A percentile compares a stretch with the other conserved stretches of the same genome.
These are phyloP conservation scores for Habropoda laboriosa DNA, from an alignment of 1,140 invertebrate species.

Conservation along the genomic window DNA sequence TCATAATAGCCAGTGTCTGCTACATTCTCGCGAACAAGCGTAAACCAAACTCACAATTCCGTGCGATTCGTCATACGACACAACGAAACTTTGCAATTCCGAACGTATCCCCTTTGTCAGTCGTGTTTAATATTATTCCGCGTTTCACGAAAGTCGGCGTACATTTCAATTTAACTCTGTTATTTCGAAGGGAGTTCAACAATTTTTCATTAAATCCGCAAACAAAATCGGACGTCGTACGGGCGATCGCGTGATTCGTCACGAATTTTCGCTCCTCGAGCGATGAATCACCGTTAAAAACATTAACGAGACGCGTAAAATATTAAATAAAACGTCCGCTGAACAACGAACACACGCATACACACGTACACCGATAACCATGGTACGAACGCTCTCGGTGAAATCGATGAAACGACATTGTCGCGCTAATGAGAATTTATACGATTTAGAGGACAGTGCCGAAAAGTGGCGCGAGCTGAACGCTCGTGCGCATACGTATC, in stretches of 20 bases:
- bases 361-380: too few species aligned
- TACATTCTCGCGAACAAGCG: too few species aligned
- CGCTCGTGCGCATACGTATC: too few species aligned
- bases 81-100: too few species aligned
- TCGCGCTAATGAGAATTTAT: conserved; percentile 48
- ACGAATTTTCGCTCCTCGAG: background rate
- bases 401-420: conserved; percentile 19
- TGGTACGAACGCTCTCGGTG: conserved; percentile 1
- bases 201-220: conserved; percentile 20
- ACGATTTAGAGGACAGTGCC: conserved; percentile 10
- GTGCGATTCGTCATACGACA: too few species aligned
- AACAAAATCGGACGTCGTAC: background rate
- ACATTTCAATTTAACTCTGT: background rate
- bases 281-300: conserved; percentile 14
- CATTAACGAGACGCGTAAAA: conserved; percentile 15
- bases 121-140: background rate
- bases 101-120: too few species aligned
- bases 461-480: background rate
- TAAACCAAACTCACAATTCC: too few species aligned
- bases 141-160: background rate
- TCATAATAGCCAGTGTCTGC: too few species aligned
- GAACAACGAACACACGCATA: too few species aligned
- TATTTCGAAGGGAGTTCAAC: background rate
- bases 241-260: background rate
- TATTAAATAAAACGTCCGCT: conserved; percentile 34